Conservation (phyloP, 2,113 vertebrate species). For the Leptobrachium ailaonicum region DNA sequence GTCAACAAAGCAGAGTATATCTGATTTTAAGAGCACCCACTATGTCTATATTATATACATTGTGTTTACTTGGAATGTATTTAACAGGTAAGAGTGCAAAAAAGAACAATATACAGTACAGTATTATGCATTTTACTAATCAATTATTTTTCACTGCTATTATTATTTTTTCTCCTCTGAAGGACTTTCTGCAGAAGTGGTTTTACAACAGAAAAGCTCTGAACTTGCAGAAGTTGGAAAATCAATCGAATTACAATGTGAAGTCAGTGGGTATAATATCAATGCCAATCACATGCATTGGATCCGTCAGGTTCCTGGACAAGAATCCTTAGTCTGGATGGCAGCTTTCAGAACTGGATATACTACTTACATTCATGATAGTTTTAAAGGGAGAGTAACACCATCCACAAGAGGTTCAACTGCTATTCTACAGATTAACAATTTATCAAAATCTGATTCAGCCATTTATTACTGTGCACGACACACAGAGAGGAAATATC, state of each 20-base stretch:
- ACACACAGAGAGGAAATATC: background rate
- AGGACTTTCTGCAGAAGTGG: background rate
- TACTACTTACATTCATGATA: background rate
- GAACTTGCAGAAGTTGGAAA: background rate
- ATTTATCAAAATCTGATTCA: conserved; percentile 12
- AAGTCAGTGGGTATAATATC: conserved; percentile 39
- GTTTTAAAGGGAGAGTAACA: conserved; percentile 30
- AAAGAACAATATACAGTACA: background rate
- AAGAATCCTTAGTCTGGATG: conserved; percentile 3
- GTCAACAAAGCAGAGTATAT: background rate
- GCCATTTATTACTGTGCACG: conserved; percentile 36
- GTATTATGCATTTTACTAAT: background rate
- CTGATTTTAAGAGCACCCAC: background rate
- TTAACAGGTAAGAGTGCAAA: conserved; percentile 9
- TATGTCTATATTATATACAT: conserved; percentile 3
- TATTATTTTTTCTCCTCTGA: background rate
- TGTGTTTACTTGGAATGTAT: conserved; percentile 10
- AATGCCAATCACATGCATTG: conserved; percentile 41
- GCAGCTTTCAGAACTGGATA: conserved; percentile 39
- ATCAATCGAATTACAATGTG: conserved; percentile 31
- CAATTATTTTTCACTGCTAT: background rate
- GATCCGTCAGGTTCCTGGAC: background rate
- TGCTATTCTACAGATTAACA: conserved; percentile 18
- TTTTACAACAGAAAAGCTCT: conserved; percentile 16
- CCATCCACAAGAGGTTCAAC: conserved; percentile 48